These are phyloP conservation scores for Podarcis lilfordi DNA, from an alignment of 2,797 vertebrate species.

Conservation along the genomic window DNA sequence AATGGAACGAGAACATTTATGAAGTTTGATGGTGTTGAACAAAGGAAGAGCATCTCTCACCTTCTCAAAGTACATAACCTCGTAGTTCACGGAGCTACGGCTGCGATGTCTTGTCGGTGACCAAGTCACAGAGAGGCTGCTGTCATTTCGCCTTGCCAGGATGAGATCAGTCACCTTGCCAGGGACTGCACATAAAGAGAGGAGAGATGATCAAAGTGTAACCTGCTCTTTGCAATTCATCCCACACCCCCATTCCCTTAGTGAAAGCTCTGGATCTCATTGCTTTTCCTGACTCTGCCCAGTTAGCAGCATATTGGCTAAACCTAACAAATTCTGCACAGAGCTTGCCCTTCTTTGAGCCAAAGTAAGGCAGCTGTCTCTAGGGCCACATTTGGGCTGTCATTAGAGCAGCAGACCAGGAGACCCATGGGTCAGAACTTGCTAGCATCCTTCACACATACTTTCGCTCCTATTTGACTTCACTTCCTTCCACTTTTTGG, in stretches of 20 bases:
- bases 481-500: too few relatives aligned
- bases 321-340: not conserved
- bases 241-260: too few relatives aligned
- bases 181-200: conserved; percentile 57
- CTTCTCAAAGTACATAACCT: conserved; percentile 76
- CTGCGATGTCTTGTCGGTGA: conserved; percentile 66
- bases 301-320: too few relatives aligned
- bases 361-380: not conserved
- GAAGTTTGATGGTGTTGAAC: not conserved
- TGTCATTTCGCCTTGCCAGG: conserved; percentile 70
- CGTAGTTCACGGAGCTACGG: conserved; percentile 66
- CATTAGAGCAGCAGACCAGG: not conserved
- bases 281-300: not conserved
- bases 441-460: not conserved
- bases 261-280: not conserved
- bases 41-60: conserved; percentile 36
- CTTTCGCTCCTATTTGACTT: not conserved
- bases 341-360: not conserved
- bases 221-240: not conserved
- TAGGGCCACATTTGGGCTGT: not conserved
- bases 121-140: conserved; percentile 73
- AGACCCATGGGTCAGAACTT: too few relatives aligned
- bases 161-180: conserved; percentile 69
- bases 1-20: not conserved
- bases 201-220: conserved; percentile 20